Conservation (phyloP, 2,888 invertebrate genomes). For the Proisotoma minuta region DNA sequence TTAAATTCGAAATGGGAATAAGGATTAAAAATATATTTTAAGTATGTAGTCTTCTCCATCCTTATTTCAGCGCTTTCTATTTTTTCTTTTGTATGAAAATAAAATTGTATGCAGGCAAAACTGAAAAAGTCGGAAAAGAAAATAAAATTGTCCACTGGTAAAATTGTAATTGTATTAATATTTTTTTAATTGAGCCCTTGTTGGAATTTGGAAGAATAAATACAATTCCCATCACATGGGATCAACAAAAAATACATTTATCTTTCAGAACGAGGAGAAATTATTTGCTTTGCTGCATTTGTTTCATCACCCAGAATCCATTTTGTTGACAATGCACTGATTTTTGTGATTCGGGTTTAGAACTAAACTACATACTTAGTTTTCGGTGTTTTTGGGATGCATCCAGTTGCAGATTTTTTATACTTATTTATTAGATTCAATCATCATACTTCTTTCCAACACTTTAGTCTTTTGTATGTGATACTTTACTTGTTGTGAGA, state of each 20-base stretch:
- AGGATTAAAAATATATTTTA: too few species aligned
- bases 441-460: background rate
- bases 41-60: too few species aligned
- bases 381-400: background rate
- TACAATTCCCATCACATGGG: background rate
- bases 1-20: background rate
- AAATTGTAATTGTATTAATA: background rate
- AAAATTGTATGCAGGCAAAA: too few species aligned
- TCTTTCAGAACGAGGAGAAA: background rate
- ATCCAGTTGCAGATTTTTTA: background rate
- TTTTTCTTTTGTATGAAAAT: too few species aligned
- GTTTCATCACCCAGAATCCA: background rate
- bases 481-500: background rate
- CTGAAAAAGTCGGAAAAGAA: background rate
- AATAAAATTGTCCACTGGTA: too few species aligned
- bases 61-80: too few species aligned
- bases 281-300: conserved; percentile 7
- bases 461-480: background rate
- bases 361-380: background rate
- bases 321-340: background rate
- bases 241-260: background rate
- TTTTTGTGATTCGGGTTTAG: too few species aligned
- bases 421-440: background rate
- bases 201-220: background rate
- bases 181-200: background rate